phyloP scores from a whole-genome alignment of 1,140 invertebrate species.

The Apocrypta bakeri region DNA sequence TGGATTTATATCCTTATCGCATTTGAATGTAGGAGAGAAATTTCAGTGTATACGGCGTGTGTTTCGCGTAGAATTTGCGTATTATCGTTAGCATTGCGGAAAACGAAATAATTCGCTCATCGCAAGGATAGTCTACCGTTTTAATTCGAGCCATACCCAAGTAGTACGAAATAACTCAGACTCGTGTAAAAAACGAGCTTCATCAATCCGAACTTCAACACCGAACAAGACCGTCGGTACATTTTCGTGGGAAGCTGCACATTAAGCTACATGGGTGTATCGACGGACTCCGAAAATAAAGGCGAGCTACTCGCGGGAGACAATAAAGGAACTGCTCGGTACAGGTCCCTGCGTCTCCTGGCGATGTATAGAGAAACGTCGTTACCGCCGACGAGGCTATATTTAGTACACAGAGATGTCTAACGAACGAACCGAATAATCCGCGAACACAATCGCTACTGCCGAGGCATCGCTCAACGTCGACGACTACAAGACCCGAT shows the following conservation, averaged over 20 bases:
- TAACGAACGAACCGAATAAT: slow-evolving; percentile 55
- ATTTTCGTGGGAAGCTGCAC: slow-evolving; percentile 3
- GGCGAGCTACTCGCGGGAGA: neutral
- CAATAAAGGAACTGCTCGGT: slow-evolving; percentile 15
- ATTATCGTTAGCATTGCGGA: neutral
- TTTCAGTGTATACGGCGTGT: no score
- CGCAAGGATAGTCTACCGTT: neutral
- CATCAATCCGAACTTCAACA: slow-evolving; percentile 5
- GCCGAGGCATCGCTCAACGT: slow-evolving; percentile 70
- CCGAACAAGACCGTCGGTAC: neutral
- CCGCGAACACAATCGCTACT: slow-evolving; percentile 69
- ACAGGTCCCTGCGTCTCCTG: neutral
- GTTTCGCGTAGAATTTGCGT: no score
- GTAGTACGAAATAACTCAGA: neutral
- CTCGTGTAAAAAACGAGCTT: slow-evolving; percentile 18
- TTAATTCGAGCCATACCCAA: neutral
- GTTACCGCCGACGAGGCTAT: slow-evolving; percentile 34
- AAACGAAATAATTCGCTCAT: no score
- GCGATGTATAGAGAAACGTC: slow-evolving; percentile 34
- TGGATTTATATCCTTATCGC: slow-evolving; percentile 49
- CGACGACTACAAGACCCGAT: slow-evolving; percentile 68
- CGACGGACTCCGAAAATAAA: slow-evolving; percentile 12
- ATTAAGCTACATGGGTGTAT: neutral
- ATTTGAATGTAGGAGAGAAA: slow-evolving; percentile 22
- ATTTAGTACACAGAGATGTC: slow-evolving; percentile 48